Conservation (phyloP, 2,113 vertebrate species). For the Chloropsis cyanopogon region DNA sequence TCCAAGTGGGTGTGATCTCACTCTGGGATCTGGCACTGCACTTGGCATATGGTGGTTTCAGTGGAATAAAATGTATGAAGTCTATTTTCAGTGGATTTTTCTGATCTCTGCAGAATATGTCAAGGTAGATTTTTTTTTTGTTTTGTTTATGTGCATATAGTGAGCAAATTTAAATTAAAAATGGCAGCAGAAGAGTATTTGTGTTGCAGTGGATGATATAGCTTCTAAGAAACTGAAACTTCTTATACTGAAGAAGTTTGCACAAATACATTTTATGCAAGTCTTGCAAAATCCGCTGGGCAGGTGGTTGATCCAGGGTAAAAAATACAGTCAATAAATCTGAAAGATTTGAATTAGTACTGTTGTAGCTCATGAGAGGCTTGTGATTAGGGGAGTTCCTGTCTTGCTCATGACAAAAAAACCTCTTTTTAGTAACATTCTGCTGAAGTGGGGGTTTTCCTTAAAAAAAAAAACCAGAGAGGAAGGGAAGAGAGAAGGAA, state of each 20-base stretch:
- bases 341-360: background rate
- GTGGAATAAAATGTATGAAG: background rate
- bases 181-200: background rate
- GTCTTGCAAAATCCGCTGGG: background rate
- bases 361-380: background rate
- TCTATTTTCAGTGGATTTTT: background rate
- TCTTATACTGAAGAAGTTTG: background rate
- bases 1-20: background rate
- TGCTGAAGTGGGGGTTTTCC: background rate
- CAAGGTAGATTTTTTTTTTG: background rate
- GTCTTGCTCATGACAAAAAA: background rate
- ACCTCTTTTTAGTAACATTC: background rate
- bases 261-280: background rate
- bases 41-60: background rate
- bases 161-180: background rate
- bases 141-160: background rate
- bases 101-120: background rate
- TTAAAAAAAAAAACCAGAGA: background rate
- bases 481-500: background rate
- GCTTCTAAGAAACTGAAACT: background rate
- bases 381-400: background rate
- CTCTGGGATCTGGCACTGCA: background rate
- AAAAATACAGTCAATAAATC: background rate
- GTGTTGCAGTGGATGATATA: background rate
- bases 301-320: background rate